Evolutionary conservation across 2,888 invertebrate genomes (phyloP), one percentile per base, ranked within the genome.

Genomic region (Scaptomyza flava): DNA sequence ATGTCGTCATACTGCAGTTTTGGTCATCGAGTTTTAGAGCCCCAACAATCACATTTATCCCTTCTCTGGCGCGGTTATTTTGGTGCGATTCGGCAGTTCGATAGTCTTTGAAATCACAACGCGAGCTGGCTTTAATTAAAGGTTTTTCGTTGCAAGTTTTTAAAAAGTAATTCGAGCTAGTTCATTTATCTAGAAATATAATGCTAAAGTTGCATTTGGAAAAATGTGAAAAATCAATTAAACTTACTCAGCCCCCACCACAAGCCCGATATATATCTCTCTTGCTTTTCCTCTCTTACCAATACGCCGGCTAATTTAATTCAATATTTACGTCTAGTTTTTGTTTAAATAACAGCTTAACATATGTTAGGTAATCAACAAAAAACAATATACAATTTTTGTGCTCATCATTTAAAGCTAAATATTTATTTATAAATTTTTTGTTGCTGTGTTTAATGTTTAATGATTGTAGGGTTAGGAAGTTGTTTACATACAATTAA

Each of bases 1-100:
- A 78, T 76, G 69, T 72, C 66, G 54, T 50, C 34, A 23, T 67
- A 48, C 46, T 59, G 34, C 43, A 20, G 20, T 50, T 66, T 58
- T 31, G 48, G n/a, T 11, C 57, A 45, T 58, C 50, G 31, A 34
- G 23, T 53, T 46, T 9, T 8, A n/a, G 36, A 9, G 17, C 8
- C 34, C 12, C 41, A 27, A 31, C 12, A 41, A 17, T 41, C 8
- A 41, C 41, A 41, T 38, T 38, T 1, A 14, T 6, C 6, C 7
- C 14, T 8, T 1, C 9, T 4, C 41, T 11, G 33, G 11, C 11
- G 17, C 12, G 48, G 11, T 23, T 11, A 14, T 47, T 46, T 47
- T 38, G 14, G 5, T 8, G 31, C 20, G 27, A 6, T 6, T 12
- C n/a, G 30, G 12, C n/a, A 58, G 47, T 43, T 48, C 34, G 33